Evolutionary conservation across 2,113 vertebrate species (phyloP), one percentile per base, ranked within the genome.

Genomic region (Micronisus gabar): DNA sequence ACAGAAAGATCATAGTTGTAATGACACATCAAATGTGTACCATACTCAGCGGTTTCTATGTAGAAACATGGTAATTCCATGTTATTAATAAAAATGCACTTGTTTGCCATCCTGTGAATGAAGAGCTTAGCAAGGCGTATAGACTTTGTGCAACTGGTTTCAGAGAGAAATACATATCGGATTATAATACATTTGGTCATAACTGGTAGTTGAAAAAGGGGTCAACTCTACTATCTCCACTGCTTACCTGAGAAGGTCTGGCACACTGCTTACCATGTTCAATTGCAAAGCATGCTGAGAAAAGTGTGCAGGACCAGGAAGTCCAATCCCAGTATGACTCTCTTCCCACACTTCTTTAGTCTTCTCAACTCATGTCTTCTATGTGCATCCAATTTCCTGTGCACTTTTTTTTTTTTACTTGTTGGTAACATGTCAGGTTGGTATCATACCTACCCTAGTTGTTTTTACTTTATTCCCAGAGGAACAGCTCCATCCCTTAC

Each of bases 381-480:
- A 30, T 13, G 34, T 82, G 73, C 41, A 94, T 23, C 7, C 13
- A 75, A 29, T 74, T 91, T 91, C 56, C 34, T 67, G 67, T n/a
- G 63, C 26, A 47, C 17, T 8, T 41, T 43, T 47, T 70, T 55
- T 67, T 93, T 93, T 86, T 79, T 75, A 93, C 32, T 81, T 89
- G 86, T 87, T 93, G 81, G 30, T 82, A 95, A 80, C 62, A 88
- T 52, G 70, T 95, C 53, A 88, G 52, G 58, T 71, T 81, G 93
- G 75, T 81, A 79, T 59, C 95, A 96, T 97, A 97, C 97, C 97
- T 96, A 99, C 99, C 99, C 99, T 99, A 23, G 99, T 99, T 90
- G 99, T 99, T 98, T 99, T 99, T 96, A 99, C 99, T 98, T 99
- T 99, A 98, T 99, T 99, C 78, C 99, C 99, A 40, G 99, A 99